phyloP scores from a whole-genome alignment of 1,140 invertebrate species.

The Calephelis nemesis region DNA sequence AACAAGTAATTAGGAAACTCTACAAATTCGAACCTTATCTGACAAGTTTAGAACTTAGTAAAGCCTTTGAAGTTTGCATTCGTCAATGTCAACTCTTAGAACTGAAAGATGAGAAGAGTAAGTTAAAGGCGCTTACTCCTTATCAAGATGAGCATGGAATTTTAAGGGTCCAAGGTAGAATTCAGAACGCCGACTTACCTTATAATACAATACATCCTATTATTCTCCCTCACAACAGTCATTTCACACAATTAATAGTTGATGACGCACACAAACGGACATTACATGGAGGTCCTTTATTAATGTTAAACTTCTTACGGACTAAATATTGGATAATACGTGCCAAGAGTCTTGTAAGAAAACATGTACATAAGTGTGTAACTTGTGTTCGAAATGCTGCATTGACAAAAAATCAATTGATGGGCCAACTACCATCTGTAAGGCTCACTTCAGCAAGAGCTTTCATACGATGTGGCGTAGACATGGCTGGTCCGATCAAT shows the following conservation, averaged over 20 bases:
- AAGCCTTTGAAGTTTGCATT: slow-evolving; percentile 26
- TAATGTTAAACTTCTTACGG: slow-evolving; percentile 2
- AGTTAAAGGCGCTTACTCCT: slow-evolving; percentile 29
- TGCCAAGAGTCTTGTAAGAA: slow-evolving; percentile 12
- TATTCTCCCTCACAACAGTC: slow-evolving; percentile 23
- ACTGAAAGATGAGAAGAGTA: slow-evolving; percentile 28
- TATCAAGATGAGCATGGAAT: slow-evolving; percentile 25
- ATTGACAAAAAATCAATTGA: no score
- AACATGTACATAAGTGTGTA: no score
- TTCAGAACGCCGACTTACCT: slow-evolving; percentile 19
- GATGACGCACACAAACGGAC: slow-evolving; percentile 27
- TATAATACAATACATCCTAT: slow-evolving; percentile 32
- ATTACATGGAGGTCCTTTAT: neutral
- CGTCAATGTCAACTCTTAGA: neutral
- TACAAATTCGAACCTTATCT: slow-evolving; percentile 1
- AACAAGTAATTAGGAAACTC: neutral
- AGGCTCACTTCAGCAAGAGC: no score
- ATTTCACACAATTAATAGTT: slow-evolving; percentile 29
- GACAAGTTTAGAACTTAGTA: slow-evolving; percentile 16
- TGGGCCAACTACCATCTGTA: no score
- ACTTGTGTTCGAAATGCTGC: no score
- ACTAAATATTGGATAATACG: slow-evolving; percentile 10
- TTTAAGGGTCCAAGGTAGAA: slow-evolving; percentile 28
- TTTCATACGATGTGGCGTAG: no score
- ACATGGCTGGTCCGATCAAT: no score